Evolutionary conservation across 2,888 invertebrate species (phyloP), one percentile per base, ranked within the genome.

Genomic region (Nomada fucata): DNA sequence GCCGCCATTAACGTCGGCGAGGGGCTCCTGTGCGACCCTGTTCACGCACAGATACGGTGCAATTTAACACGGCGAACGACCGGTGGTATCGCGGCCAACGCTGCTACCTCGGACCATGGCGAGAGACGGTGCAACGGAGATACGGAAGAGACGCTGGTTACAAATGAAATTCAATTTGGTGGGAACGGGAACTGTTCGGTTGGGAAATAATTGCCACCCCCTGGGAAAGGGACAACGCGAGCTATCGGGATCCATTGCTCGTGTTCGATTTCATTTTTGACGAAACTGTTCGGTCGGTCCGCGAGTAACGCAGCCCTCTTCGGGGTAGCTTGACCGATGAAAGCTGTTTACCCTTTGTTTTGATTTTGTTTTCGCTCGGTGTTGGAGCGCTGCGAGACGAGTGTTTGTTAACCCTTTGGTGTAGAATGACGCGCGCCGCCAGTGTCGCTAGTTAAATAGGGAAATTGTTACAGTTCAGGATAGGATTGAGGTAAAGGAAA

Each of bases 91-190:
- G 36, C 55, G 18, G 18, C 44, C 11, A 69, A 50, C 63, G 13
- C 20, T 10, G 44, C 68, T 2, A 61, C 29, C 61, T 18, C 60
- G 7, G 29, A n/a, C 53, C 29, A 20, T 20, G 29, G 44, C 23
- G 53, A 61, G 60, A 53, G 60, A 53, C 47, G 3, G 44, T 11
- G 20, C 60, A 55, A 61, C n/a, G 5, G 61, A 20, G 61, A 69
- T 55, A 61, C 53, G 29, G 61, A 36, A 44, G 61, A 36, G 47
- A 75, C 20, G 53, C 20, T 9, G 29, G 29, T 36, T 26, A 36
- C 44, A 53, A 75, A 69, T 61, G 75, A 69, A 63, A 76, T 76
- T 76, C 61, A 61, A 76, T 76, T 76, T 76, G 44, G 75, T n/a
- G 26, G 61, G 20, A 47, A 47, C 55, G 44, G 55, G 61, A 47